Base-by-base conservation (phyloP, 2,888 invertebrate genomes). In the Heteromurus nitidus region DNA sequence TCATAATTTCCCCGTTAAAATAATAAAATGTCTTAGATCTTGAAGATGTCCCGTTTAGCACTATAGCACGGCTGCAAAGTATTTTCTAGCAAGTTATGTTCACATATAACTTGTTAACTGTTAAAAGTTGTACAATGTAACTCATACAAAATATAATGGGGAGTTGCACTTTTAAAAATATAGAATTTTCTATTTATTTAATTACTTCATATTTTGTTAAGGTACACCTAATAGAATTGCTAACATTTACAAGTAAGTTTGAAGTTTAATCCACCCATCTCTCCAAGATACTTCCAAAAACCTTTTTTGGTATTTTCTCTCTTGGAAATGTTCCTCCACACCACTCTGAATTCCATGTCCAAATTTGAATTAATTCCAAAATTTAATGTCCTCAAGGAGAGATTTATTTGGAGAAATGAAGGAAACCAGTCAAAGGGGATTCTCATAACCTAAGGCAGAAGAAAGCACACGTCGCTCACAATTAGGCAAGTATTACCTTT, bases 241-340 rank as follows among this genome's bases (percentile, higher is more conserved):
- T 30, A 60, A 69, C 36, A 62, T 77, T 77, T 69, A 62, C 69
- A 77, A 77, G 62, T 77, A 77, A 77, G 69, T 77, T 77, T 60
- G 58, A n/a, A 69, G 68, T 77, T 77, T 69, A 60, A 77, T 77
- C 77, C 69, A 69, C 77, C 77, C 60, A 67, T 77, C 58, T 50
- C 28, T 50, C 28, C 28, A 31, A 31, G 31, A 36, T 44, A 42
- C 65, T 44, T 65, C 24, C 22, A 26, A 26, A 65, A 65, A 65
- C 65, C 67, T 42, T 76, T 42, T 68, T 67, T 68, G 67, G 58
- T 20, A 58, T 31, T 67, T 68, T 68, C 58, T 24, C 65, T 65
- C 18, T 36, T 47, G 36, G 16, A 44, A 3, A 24, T 26, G 7
- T 65, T 65, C 44, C 26, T 47, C 20, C 47, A 5, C 16, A 11